Base-by-base conservation (phyloP, 2,888 invertebrate genomes). In the Trissolcus brochymenae region DNA sequence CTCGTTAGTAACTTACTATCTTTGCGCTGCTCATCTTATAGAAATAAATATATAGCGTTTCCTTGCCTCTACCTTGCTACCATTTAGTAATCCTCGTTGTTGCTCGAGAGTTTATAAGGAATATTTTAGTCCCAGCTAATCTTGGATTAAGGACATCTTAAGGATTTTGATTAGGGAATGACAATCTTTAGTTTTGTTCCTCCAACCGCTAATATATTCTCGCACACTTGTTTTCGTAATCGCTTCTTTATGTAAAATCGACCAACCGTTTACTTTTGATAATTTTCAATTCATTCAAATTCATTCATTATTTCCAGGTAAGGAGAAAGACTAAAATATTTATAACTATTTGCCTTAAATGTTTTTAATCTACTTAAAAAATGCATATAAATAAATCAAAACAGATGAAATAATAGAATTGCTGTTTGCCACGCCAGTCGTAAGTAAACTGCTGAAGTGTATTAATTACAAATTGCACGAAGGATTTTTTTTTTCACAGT, bases 111-210 rank as follows among this genome's bases (percentile, higher is more conserved):
- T 88, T 88, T 87, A 87, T 86, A 87, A 88, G 88, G 88, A 88
- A 88, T 88, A 88, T 86, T 88, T 86, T 87, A 88, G 87, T 87
- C 86, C 82, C 84, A 84, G 83, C 83, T 88, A 86, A 88, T 87
- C 86, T 81, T 62, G 88, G 88, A 87, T 88, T 88, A 88, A 86
- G 82, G 80, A n/a, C 80, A 82, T 81, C 82, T 82, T 83, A 82
- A 84, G 86, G 85, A 85, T 85, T 86, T 88, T 88, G 87, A 88
- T 88, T 88, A 88, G 82, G 81, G 82, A 84, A 83, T 82, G 84
- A 83, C 83, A 82, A 82, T 83, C 84, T 85, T 81, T 82, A 79
- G 84, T 84, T 84, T 84, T 84, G 83, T 80, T 75, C 19, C 9
- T 35, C 11, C 35, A 64, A 61, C 65, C 55, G 40, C 54, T 56